These are phyloP conservation scores for Pangasius larnaudii DNA, from an alignment of 2,797 vertebrate genomes.

Conservation along the genomic window DNA sequence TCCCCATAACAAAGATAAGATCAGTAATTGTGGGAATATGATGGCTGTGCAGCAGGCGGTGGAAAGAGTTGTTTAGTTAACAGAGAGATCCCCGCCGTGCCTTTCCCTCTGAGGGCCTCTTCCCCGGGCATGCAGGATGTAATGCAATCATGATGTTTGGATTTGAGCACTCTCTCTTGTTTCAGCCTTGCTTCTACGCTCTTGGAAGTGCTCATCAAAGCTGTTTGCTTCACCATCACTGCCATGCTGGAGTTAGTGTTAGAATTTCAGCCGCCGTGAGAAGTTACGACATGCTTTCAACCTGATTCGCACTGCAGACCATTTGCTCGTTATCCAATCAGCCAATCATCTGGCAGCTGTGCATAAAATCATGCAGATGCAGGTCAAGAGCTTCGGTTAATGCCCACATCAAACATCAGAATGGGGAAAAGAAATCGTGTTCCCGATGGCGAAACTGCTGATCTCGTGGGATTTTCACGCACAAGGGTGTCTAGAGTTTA, in stretches of 20 bases:
- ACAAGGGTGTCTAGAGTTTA: not conserved
- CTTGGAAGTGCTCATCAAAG: slow-evolving; percentile 17
- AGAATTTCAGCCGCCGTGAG: not conserved
- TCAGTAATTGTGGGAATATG: slow-evolving; percentile 52
- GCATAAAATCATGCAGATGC: not conserved
- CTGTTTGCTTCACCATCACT: slow-evolving; percentile 4
- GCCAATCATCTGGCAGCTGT: not conserved
- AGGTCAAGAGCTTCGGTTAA: not conserved
- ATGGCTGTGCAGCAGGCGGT: slow-evolving; percentile 26
- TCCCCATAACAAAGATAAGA: slow-evolving; percentile 29
- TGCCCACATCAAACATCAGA: not conserved
- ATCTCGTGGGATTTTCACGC: not conserved
- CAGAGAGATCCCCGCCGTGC: slow-evolving; percentile 7
- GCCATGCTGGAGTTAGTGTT: not conserved
- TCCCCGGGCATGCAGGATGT: slow-evolving; percentile 45
- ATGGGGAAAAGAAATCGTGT: not conserved
- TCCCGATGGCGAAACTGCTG: not conserved
- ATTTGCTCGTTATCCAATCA: not conserved
- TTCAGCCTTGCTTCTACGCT: slow-evolving; percentile 5
- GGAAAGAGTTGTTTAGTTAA: slow-evolving; percentile 42
- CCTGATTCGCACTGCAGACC: not conserved
- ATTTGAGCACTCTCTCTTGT: not conserved
- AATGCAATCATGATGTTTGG: slow-evolving; percentile 55
- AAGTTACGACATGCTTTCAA: not conserved
- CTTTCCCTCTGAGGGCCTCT: slow-evolving; percentile 40